Percentiles rank a stretch among this genome's conserved stretches.
phyloP scores from a whole-genome alignment of 1,140 invertebrate species.

The Papilio glaucus region DNA sequence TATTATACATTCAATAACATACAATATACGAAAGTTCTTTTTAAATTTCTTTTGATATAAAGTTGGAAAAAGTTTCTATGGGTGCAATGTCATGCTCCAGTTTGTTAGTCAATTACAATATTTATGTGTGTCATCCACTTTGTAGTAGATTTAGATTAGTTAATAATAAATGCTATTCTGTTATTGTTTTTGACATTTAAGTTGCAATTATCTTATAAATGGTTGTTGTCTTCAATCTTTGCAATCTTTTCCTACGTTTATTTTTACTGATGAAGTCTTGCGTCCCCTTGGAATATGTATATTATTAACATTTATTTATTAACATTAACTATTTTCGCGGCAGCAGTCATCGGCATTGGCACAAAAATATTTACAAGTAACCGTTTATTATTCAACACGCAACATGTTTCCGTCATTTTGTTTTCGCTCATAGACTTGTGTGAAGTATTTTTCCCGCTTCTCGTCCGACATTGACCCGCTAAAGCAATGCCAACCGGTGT shows the following conservation, averaged over 20 bases:
- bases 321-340: background rate
- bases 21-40: background rate
- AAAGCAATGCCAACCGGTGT: constrained; percentile 58
- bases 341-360: background rate
- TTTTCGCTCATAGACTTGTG: constrained; percentile 50
- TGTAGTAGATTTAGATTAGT: too few relatives aligned
- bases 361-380: constrained; percentile 25
- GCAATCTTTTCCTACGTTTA: too few relatives aligned
- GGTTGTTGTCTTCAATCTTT: too few relatives aligned
- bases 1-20: background rate
- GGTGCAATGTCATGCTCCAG: too few relatives aligned
- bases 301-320: background rate
- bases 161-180: too few relatives aligned
- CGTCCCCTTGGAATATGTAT: background rate
- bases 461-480: constrained; percentile 68
- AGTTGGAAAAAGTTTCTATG: too few relatives aligned
- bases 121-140: too few relatives aligned
- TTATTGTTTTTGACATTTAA: too few relatives aligned
- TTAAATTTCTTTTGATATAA: background rate
- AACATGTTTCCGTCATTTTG: constrained; percentile 51
- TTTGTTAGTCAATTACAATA: too few relatives aligned
- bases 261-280: too few relatives aligned
- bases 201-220: too few relatives aligned
- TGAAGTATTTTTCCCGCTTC: constrained; percentile 62
- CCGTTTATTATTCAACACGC: constrained; percentile 51